Base-by-base conservation (phyloP, 2,113 vertebrate genomes). In the Oceanites oceanicus region DNA sequence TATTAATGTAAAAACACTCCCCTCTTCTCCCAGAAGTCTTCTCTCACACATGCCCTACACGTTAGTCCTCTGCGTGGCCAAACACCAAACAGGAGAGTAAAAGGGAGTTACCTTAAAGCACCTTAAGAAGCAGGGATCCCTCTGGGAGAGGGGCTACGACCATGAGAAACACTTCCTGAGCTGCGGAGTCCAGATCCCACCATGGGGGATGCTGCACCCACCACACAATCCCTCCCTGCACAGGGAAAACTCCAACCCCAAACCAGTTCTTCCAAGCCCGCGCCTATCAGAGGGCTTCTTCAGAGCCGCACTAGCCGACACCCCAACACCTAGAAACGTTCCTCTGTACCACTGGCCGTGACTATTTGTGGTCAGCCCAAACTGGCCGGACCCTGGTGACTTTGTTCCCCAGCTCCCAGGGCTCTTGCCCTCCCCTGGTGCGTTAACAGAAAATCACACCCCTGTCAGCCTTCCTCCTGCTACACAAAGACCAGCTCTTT, bases 321-420 rank as follows among this genome's bases (percentile, higher is more conserved):
- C 23, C 52, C 45, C 32, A 2, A 36, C 10, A 40, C 20, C n/a
- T 3, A 23, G 34, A 71, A 40, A 49, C 0, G 0, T 4, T 42
- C 56, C 25, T 45, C 58, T 52, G 18, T 76, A 26, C 36, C 14
- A 2, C 58, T 21, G 61, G 10, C 17, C 19, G 19, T 0, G 0
- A 10, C 1, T 21, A 30, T 19, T 4, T 34, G 49, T 6, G n/a
- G 30, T 9, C 45, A 52, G 34, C 12, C 61, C 66, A 12, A 16
- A 21, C 29, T 7, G 40, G 17, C 29, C 0, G 0, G 19, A 55
- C 38, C 26, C 42, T 4, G 38, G 8, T 26, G 26, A 67, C 90
- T 38, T 44, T 52, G 53, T 2, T 32, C 82, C 55, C 56, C 1
- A 18, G 49, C 27, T 55, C 58, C 55, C 22, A 61, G 36, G 70